Evolutionary conservation across 2,888 invertebrate species (phyloP).

Genomic region (Terebella lapidaria): DNA sequence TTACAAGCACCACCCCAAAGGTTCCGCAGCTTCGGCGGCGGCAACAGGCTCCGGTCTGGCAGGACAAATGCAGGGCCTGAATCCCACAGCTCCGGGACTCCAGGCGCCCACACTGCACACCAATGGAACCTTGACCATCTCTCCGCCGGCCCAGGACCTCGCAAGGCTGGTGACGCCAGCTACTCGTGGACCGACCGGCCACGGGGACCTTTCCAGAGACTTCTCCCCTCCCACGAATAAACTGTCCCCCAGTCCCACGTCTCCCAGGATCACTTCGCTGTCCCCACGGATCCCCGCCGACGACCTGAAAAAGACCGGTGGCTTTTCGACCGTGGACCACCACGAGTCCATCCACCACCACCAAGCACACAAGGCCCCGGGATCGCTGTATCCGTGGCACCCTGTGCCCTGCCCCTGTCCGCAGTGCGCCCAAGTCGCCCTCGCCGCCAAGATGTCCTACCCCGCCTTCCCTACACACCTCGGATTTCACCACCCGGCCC

Average conservation of each 20-base stretch:
- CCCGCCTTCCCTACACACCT: too few relatives aligned
- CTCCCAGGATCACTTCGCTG: too few relatives aligned
- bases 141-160: neutral
- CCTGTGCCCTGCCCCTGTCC: neutral
- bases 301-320: too few relatives aligned
- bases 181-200: neutral
- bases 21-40: neutral
- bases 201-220: too few relatives aligned
- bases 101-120: neutral
- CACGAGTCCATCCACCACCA: too few relatives aligned
- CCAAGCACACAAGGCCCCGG: too few relatives aligned
- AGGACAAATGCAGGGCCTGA: neutral
- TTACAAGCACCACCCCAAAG: conserved; percentile 1
- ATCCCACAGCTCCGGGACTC: neutral
- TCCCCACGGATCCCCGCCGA: too few relatives aligned
- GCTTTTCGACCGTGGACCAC: too few relatives aligned
- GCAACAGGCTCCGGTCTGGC: neutral
- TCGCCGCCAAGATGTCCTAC: too few relatives aligned
- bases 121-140: neutral
- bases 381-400: neutral
- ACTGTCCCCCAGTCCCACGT: neutral
- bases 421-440: neutral
- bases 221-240: neutral
- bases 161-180: neutral
- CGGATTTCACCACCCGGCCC: too few relatives aligned